Conservation (phyloP, 2,113 vertebrate species). For the Neolamprologus longior region DNA sequence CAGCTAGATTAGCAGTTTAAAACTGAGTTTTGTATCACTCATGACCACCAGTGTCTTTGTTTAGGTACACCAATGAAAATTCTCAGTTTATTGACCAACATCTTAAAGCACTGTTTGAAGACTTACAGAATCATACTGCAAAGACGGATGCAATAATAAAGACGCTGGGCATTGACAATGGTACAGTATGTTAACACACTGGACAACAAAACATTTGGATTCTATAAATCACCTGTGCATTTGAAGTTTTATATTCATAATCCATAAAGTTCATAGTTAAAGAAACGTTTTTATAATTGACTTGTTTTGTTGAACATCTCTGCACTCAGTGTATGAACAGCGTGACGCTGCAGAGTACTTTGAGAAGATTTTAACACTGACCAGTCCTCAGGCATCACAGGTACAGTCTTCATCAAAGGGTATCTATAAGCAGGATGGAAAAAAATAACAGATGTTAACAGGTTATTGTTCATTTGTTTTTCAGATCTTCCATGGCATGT, state of each 20-base stretch:
- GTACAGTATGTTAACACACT: background rate
- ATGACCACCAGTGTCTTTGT: background rate
- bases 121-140: accelerated
- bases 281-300: background rate
- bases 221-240: background rate
- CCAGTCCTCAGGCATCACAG: background rate
- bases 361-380: constrained; percentile 40
- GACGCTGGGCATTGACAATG: constrained; percentile 30
- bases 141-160: background rate
- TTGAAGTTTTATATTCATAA: accelerated
- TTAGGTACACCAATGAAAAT: background rate
- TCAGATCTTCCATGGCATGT: background rate
- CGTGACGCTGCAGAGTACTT: constrained; percentile 50
- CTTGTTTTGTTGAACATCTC: background rate
- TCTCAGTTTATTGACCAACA: background rate
- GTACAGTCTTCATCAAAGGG: background rate
- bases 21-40: background rate
- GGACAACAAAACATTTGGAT: background rate
- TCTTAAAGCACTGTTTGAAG: constrained; percentile 40
- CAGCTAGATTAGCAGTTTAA: background rate
- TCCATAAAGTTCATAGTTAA: background rate
- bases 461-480: background rate
- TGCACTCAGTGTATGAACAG: constrained; percentile 16
- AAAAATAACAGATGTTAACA: background rate
- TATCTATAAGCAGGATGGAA: accelerated